Base-by-base conservation (phyloP, 1,140 invertebrate genomes). In the Arctopsyche grandis region DNA sequence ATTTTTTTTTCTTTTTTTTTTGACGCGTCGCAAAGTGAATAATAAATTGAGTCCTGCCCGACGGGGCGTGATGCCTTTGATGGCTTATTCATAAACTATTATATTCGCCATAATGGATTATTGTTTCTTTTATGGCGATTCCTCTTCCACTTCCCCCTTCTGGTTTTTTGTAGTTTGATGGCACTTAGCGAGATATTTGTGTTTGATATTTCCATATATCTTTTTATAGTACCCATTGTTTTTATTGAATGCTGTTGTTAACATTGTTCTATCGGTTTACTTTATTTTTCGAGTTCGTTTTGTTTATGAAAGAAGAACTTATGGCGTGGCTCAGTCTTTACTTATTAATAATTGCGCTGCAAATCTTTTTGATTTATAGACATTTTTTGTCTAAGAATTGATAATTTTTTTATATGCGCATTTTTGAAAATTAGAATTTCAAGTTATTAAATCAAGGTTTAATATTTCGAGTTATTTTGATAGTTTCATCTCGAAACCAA, bases 61-160 rank as follows among this genome's bases (percentile, higher is more conserved):
- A 52, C 60, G 43, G 75, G 58, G 75, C 56, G 43, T 66, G 24
- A 60, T 48, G 77, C 77, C 44, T 78, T 78, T 78, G 77, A 78
- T 78, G 69, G 77, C 48, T 71, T 78, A 78, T 78, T 78, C 77
- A 78, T 78, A 60, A 78, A 78, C 77, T 78, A 78, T 78, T 78
- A 78, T 77, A 44, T 69, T 26, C 66, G 22, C 44, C 24, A 77
- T 78, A 78, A 78, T 78, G 52, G 77, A 78, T 71, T 78, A 78
- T 78, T 78, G 69, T 78, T 78, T 78, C 77, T 78, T 78, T 78
- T 60, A 60, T 78, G 24, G 48, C 24, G 21, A 66, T 66, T 66
- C 63, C 24, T 66, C 24, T 66, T 26, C 24, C 12, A 3, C 9
- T 9, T 3, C 58, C 74, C 56, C 74, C n/a, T n/a, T n/a, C n/a